A percentile compares a stretch with the other conserved stretches of the same genome.
Conservation (phyloP, 2,797 vertebrate genomes). For the Champsocephalus gunnari region DNA sequence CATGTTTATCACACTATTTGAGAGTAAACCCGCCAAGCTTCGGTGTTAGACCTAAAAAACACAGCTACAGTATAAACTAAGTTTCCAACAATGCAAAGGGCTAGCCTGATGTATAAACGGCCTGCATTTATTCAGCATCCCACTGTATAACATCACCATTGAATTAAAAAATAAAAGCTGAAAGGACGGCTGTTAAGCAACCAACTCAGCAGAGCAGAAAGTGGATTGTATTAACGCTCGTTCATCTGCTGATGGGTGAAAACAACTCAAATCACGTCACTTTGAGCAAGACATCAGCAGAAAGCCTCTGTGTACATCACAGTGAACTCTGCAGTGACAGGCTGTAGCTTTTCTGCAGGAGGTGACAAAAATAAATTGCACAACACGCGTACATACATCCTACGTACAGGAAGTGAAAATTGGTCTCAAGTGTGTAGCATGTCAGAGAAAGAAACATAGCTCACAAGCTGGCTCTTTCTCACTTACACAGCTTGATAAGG, state of each 20-base stretch:
- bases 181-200: slow-evolving; percentile 19
- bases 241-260: slow-evolving; percentile 43
- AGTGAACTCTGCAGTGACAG: slow-evolving; percentile 11
- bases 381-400: neutral
- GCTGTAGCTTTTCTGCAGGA: slow-evolving; percentile 21
- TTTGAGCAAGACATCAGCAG: slow-evolving; percentile 34
- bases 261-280: slow-evolving; percentile 3
- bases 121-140: slow-evolving; percentile 7
- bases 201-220: slow-evolving; percentile 38
- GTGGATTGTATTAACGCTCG: slow-evolving; percentile 26
- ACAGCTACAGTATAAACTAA: neutral
- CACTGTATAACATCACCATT: neutral
- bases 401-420: slow-evolving; percentile 49
- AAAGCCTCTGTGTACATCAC: slow-evolving; percentile 26
- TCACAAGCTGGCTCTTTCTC: neutral
- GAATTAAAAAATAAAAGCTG: slow-evolving; percentile 14
- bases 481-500: neutral
- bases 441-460: slow-evolving; percentile 14
- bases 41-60: neutral
- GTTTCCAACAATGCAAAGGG: neutral
- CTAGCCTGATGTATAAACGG: neutral
- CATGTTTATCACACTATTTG: neutral
- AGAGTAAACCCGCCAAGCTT: neutral
- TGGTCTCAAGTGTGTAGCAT: slow-evolving; percentile 35
- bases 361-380: slow-evolving; percentile 13